Evolutionary conservation across 2,888 invertebrate species (phyloP), one percentile per base, ranked within the genome.

Genomic region (Strigamia maritima): DNA sequence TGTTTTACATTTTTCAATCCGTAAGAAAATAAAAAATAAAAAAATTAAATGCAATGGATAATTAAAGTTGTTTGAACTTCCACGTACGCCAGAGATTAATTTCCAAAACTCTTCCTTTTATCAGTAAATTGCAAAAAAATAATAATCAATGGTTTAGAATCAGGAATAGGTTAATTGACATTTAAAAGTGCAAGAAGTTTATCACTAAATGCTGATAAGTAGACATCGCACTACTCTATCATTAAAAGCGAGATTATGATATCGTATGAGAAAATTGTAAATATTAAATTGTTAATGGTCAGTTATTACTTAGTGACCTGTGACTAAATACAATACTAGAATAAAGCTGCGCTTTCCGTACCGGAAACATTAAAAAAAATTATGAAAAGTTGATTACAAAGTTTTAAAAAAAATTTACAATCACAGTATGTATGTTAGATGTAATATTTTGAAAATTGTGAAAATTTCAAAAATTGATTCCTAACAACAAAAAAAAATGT

Each of bases 401-500:
- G 19, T n/a, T 54, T 54, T 19, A 54, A 54, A 54, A 54, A 54
- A 54, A 54, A 35, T 35, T 54, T 54, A 54, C 54, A 54, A 54
- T 54, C 54, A 54, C 54, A n/a, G 54, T 54, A 54, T 54, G 54
- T 54, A 54, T 54, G 19, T 44, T 44, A 16, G 35, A 44, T 44
- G 44, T 44, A 44, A 19, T 54, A 54, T 54, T 49, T 54, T n/a
- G 35, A 19, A 54, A 54, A 54, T 54, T 54, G 54, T 70, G 28
- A 28, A 70, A 70, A 70, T 70, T 70, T 70, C 26, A 28, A 70
- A 70, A 70, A 28, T 70, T 65, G 60, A 26, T 70, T 7, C 10
- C 70, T 70, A 70, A 70, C 28, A 26, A 26, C 12, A 28, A n/a
- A 26, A 26, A 28, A 28, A n/a, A 26, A 28, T 28, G 26, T 16